Conservation (phyloP, 2,113 vertebrate species). For the Podocnemis expansa region DNA sequence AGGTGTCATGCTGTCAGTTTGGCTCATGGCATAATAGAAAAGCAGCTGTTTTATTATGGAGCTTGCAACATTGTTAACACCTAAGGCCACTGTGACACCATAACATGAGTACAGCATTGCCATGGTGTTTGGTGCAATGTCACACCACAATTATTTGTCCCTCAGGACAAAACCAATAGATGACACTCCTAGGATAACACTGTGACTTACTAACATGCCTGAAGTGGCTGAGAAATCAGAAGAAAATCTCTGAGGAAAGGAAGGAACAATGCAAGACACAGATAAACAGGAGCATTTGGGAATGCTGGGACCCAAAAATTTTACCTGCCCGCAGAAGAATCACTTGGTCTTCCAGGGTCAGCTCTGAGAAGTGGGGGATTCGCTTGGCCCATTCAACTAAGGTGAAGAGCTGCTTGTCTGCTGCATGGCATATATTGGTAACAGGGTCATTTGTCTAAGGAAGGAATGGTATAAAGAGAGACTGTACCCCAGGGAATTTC, state of each 20-base stretch:
- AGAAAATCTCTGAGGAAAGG: neutral
- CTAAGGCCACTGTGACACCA: neutral
- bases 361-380: constrained; percentile 93
- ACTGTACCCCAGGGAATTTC: neutral
- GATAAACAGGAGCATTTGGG: neutral
- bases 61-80: neutral
- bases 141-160: neutral
- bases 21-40: neutral
- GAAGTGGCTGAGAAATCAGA: neutral
- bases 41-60: neutral
- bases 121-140: neutral
- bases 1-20: neutral
- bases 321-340: constrained; percentile 94
- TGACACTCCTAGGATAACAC: neutral
- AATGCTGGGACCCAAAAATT: neutral
- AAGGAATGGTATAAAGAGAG: fast-evolving
- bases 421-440: constrained; percentile 96
- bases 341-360: constrained; percentile 94
- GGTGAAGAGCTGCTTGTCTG: constrained; percentile 96
- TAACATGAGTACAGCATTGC: neutral
- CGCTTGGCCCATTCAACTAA: constrained; percentile 96
- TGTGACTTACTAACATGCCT: neutral
- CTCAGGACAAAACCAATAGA: neutral
- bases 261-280: neutral
- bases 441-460: constrained; percentile 92